A percentile compares a stretch with the other conserved stretches of the same genome.
phyloP scores from a whole-genome alignment of 23 tunicate species.

The Styela plicata region DNA sequence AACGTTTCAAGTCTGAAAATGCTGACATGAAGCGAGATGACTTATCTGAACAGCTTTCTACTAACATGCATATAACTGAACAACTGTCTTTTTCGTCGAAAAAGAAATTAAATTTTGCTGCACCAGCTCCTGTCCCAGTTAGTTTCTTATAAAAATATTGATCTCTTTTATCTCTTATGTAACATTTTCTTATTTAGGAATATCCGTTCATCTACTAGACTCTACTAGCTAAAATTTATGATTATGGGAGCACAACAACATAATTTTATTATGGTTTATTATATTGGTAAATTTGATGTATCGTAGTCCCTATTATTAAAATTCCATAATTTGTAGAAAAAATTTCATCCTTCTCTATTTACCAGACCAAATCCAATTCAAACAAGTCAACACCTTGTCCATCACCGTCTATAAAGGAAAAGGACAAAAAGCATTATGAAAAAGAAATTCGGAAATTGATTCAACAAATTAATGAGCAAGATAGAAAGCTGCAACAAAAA shows the following conservation, averaged over 20 bases:
- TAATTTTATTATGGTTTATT: too few relatives aligned
- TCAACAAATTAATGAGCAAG: slow-evolving; percentile 68
- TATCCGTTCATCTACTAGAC: too few relatives aligned
- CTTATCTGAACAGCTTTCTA: slow-evolving; percentile 29
- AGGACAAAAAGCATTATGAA: slow-evolving; percentile 35
- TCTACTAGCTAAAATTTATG: too few relatives aligned
- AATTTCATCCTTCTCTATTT: too few relatives aligned
- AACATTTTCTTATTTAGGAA: background rate
- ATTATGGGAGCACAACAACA: too few relatives aligned
- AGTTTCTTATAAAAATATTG: background rate
- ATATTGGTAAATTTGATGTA: too few relatives aligned
- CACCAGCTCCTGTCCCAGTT: background rate
- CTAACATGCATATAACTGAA: slow-evolving; percentile 14
- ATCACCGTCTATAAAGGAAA: slow-evolving; percentile 15
- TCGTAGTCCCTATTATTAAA: too few relatives aligned
- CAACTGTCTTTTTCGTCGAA: slow-evolving; percentile 28
- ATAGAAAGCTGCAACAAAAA: slow-evolving; percentile 38
- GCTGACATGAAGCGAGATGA: background rate
- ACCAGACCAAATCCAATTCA: slow-evolving; percentile 12
- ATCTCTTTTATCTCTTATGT: background rate
- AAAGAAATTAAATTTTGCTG: slow-evolving; percentile 39
- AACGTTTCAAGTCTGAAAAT: slow-evolving; percentile 46
- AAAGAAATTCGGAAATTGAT: slow-evolving; percentile 59
- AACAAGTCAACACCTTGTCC: slow-evolving; percentile 7
- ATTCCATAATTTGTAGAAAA: too few relatives aligned